Base-by-base conservation (phyloP, 1,140 invertebrate genomes). In the Andricus grossulariae region DNA sequence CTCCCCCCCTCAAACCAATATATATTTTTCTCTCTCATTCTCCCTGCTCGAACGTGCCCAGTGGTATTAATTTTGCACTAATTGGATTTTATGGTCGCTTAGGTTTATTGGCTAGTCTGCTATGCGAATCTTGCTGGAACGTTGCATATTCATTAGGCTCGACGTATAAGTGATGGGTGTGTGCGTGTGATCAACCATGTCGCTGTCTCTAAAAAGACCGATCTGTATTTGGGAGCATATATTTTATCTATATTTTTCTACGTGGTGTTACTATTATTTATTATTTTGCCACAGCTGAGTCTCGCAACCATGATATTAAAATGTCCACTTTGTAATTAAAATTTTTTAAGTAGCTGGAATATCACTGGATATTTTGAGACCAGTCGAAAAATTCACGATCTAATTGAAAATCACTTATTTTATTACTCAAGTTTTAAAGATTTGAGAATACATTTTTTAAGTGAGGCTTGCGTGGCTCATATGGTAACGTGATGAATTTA, bases 51-150 rank as follows among this genome's bases (percentile, higher is more conserved):
- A 66, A 66, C 60, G 77, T 81, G 79, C 77, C 82, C 83, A 78
- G 72, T 83, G 77, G 84, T 89, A 89, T 88, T 89, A 89, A 89
- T 88, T 88, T 88, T 85, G 80, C 84, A 77, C 89, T 91, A 91
- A 91, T 91, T 91, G 89, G 88, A 90, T 90, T 91, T 90, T 90
- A 90, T 89, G 88, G 85, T 86, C 87, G 85, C 84, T 89, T 87
- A 87, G 85, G 82, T 90, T 91, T 90, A 90, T 89, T 87, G 84
- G 82, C 82, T 85, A 81, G 80, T 71, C 72, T 50, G 70, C 73
- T 78, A 77, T 49, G 79, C 76, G 81, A 83, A 80, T 75, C 76
- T 79, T 71, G 75, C 60, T 71, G 66, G 75, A 32, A 84, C 77
- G 77, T 86, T 89, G 87, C 87, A 89, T 89, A 89, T 89, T 89